Evolutionary conservation across 2,113 vertebrate genomes (phyloP), one percentile per base, ranked within the genome.

Genomic region (Crotalus viridis): DNA sequence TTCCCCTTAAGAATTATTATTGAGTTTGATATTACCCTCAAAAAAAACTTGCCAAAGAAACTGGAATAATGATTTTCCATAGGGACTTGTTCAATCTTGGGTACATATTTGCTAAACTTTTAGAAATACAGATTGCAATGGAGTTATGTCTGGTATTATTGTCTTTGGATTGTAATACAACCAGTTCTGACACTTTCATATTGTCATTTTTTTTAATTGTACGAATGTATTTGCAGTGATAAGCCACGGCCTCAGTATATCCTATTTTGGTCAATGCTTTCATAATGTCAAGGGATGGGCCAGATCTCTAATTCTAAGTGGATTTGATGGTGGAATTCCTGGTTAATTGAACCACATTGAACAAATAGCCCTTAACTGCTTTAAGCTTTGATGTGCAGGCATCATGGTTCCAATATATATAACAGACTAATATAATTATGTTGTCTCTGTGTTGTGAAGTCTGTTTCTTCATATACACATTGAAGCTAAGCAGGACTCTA

Each of bases 1-100:
- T 9, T 89, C 81, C 81, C 52, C 54, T 85, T 93, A 94, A 51
- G 24, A 90, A 91, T 93, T 91, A 94, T 89, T 69, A 56, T 87
- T 94, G 54, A 93, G 87, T 54, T 48, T 55, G 87, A 90, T 81
- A 0, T 85, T 85, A 87, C 48, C 10, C 2, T 2, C 74, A 33
- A 7, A 93, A 93, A 95, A 93, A 51, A 51, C 48, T 51, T 51
- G 48, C 12, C 5, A 33, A 51, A 51, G 26, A 57, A 85, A 17
- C 51, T 13, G 26, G 52, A n/a, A 89, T 15, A 39, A 9, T 59
- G 43, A 85, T 55, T 19, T 57, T 57, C 39, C 52, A 22, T 39
- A 10, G 15, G 10, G 3, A 5, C 8, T 43, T 88, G 21, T 28
- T 88, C 57, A 55, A 22, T 43, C 90, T 56, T 87, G 90, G 26